Base-by-base conservation (phyloP, 2,113 vertebrate genomes). In the Tinamus guttatus region DNA sequence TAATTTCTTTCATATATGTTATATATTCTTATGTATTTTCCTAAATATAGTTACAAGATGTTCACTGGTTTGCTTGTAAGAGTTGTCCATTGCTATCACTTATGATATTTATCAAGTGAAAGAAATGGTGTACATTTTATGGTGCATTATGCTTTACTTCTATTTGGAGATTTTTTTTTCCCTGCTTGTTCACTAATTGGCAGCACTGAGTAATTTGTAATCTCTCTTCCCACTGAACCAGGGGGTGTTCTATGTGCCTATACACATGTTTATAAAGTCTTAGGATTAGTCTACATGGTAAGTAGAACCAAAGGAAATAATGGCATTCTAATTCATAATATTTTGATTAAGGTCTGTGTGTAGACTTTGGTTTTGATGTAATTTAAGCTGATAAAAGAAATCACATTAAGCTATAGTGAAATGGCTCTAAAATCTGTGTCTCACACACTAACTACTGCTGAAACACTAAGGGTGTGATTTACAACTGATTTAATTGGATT, bases 401-500 rank as follows among this genome's bases (percentile, higher is more conserved):
- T 86, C 82, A 62, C 80, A 79, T 92, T 96, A 91, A 92, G 78
- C 78, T 82, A 36, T 79, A 89, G 77, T 89, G 59, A 96, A 96
- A 94, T 65, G 80, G 62, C 65, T 90, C 83, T 54, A 69, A 94
- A 95, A 88, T 96, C 76, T 88, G 63, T 49, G n/a, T 90, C 85
- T 96, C 36, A 11, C 49, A 24, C 40, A 40, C 58, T 93, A 93
- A 86, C 80, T 92, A 45, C 83, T 74, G 79, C 89, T 92, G 87
- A 96, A 96, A 95, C 86, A 81, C 70, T 94, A 85, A 94, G 93
- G 74, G 70, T 96, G 80, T 96, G 92, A 97, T 96, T 96, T 97
- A 94, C 85, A 89, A 36, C 82, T 71, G 85, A 95, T 92, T 94
- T 95, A 96, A 95, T 94, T 97, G 80, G 73, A 86, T 95, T 95